These are phyloP conservation scores for Drosophila arizonae DNA, from an alignment of 1,140 invertebrate genomes.

Conservation along the genomic window DNA sequence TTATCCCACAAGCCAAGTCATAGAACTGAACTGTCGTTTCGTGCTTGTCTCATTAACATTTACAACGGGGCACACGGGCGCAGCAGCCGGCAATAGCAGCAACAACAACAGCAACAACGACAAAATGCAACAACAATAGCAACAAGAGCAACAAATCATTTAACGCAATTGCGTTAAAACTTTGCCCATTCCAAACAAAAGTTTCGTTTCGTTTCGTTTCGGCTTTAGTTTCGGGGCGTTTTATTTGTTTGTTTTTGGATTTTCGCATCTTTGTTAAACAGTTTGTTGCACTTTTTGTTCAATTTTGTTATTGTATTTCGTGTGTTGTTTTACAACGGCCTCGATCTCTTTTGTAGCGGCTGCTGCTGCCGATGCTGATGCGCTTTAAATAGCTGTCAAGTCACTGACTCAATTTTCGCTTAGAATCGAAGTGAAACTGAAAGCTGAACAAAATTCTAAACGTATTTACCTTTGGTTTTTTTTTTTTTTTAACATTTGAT, in stretches of 20 bases:
- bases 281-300: constrained; percentile 57
- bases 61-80: constrained; percentile 39
- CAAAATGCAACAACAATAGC: constrained; percentile 12
- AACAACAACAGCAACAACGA: neutral
- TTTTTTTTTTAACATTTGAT: constrained; percentile 12
- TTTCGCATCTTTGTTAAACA: constrained; percentile 45
- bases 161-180: constrained; percentile 79
- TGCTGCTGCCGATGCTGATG: constrained; percentile 25
- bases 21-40: constrained; percentile 40
- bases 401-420: constrained; percentile 41
- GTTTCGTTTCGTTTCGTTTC: constrained; percentile 34
- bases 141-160: constrained; percentile 52
- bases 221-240: constrained; percentile 29
- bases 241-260: constrained; percentile 36
- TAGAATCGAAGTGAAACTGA: constrained; percentile 46
- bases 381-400: constrained; percentile 35
- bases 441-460: constrained; percentile 14
- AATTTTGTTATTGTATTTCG: constrained; percentile 6
- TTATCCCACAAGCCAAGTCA: constrained; percentile 30
- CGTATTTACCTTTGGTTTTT: neutral
- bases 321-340: constrained; percentile 36
- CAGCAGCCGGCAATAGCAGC: constrained; percentile 15
- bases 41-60: constrained; percentile 58
- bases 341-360: constrained; percentile 40
- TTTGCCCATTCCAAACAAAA: constrained; percentile 44